Evolutionary conservation across 2,113 vertebrate genomes (phyloP).

Genomic region (Dunckerocampus dactyliophorus): DNA sequence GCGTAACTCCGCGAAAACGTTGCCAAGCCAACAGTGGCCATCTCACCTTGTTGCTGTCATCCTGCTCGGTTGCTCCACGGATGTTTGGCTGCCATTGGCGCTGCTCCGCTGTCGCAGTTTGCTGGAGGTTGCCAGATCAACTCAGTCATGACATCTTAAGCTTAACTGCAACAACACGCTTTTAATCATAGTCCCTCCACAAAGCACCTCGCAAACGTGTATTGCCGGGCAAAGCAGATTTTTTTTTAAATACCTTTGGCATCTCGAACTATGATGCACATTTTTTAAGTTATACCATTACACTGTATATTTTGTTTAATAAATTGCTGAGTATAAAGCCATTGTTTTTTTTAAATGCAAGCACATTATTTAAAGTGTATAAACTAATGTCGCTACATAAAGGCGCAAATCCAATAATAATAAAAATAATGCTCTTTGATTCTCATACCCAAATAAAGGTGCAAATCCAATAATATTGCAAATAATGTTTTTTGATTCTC

Average conservation of each 20-base stretch:
- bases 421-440: no score
- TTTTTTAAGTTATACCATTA: neutral
- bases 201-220: no score
- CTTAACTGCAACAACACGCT: neutral
- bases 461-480: no score
- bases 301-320: no score
- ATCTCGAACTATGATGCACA: neutral
- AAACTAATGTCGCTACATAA: no score
- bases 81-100: constrained; percentile 66
- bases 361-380: no score
- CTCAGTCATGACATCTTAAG: neutral
- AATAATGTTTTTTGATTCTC: no score
- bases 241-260: neutral
- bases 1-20: neutral
- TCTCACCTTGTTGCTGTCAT: constrained; percentile 66
- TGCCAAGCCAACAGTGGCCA: constrained; percentile 25
- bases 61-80: constrained; percentile 61
- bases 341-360: no score
- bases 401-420: no score
- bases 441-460: no score
- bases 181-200: neutral
- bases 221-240: no score
- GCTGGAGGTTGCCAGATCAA: constrained; percentile 64
- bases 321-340: no score
- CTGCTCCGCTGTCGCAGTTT: constrained; percentile 75